Evolutionary conservation across 2,113 vertebrate species (phyloP), one percentile per base, ranked within the genome.

Genomic region (Syngnathoides biaculeatus): DNA sequence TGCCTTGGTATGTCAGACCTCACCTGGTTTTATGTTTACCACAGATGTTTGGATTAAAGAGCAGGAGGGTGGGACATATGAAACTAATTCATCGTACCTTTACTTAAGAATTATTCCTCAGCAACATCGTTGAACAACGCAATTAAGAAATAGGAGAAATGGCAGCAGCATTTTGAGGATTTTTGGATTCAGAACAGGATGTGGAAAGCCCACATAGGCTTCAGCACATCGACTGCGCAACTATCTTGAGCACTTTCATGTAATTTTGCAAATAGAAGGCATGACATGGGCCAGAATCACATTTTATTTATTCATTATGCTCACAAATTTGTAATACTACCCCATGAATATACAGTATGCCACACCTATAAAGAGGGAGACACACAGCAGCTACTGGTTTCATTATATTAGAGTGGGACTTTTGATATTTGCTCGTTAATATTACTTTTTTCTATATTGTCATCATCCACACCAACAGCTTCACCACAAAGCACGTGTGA

Each of bases 1-100:
- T 82, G 65, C 72, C 77, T 77, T 70, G 83, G 79, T 78, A 84
- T 79, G 78, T 85, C 73, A 82, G 80, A 84, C 86, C 79, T 89
- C 89, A 89, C 89, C 89, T 90, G 87, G 77, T 79, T 58, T 57
- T 74, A 74, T 88, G 72, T 89, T 89, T 89, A 86, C 85, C 85
- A 84, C 88, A 91, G 89, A 91, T 91, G 88, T 82, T 83, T 19
- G 89, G 89, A 88, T 90, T 90, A 89, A 78, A 63, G 78, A 55
- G 65, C 75, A 81, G 84, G 84, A 86, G 74, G 86, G 82, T 85
- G 82, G 82, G 82, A 88, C 81, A 82, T 84, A 86, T 69, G 78
- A 73, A 72, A 80, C 52, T 88, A 88, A 89, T 87, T 86, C 86
- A 35, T 75, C 47, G 64, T 82, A 78, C 80, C 72, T 85, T 79